phyloP scores from a whole-genome alignment of 2,113 vertebrate genomes.

The Larimichthys crocea region DNA sequence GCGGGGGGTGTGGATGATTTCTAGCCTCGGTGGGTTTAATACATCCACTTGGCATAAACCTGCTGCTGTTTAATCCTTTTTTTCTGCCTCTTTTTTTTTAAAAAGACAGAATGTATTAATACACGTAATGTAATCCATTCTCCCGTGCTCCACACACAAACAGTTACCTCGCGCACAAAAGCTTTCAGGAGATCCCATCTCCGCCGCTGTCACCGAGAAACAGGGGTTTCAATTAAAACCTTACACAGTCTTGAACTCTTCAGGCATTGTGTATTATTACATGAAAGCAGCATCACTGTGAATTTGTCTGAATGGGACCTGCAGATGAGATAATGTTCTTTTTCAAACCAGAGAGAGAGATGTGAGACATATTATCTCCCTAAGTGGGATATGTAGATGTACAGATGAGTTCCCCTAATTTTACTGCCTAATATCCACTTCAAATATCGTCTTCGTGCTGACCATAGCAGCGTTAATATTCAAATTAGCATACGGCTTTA shows the following conservation, averaged over 20 bases:
- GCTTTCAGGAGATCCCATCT: slow-evolving; percentile 25
- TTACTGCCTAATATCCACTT: slow-evolving; percentile 26
- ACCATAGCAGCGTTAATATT: slow-evolving; percentile 67
- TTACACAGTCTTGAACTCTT: slow-evolving; percentile 3
- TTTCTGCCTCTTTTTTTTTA: slow-evolving; percentile 21
- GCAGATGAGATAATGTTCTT: slow-evolving; percentile 18
- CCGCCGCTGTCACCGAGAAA: slow-evolving; percentile 10
- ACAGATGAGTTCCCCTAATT: slow-evolving; percentile 4
- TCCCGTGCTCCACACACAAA: not conserved
- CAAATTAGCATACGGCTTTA: slow-evolving; percentile 67
- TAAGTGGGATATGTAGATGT: not conserved
- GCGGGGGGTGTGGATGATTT: slow-evolving; percentile 5
- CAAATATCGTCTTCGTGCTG: slow-evolving; percentile 22
- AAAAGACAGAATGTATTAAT: slow-evolving; percentile 27
- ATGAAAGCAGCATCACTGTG: slow-evolving; percentile 16
- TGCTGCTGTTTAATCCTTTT: slow-evolving; percentile 21
- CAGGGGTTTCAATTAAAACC: slow-evolving; percentile 37
- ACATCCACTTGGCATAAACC: slow-evolving; percentile 7
- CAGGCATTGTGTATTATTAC: not conserved
- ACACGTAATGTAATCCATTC: slow-evolving; percentile 12
- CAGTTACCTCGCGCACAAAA: not conserved
- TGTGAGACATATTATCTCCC: not conserved
- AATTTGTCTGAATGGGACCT: slow-evolving; percentile 4
- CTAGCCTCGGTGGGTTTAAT: not conserved
- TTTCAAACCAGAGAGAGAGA: slow-evolving; percentile 11